Evolutionary conservation across 2,888 invertebrate genomes (phyloP), one percentile per base, ranked within the genome.

Genomic region (Athrips mouffetella): DNA sequence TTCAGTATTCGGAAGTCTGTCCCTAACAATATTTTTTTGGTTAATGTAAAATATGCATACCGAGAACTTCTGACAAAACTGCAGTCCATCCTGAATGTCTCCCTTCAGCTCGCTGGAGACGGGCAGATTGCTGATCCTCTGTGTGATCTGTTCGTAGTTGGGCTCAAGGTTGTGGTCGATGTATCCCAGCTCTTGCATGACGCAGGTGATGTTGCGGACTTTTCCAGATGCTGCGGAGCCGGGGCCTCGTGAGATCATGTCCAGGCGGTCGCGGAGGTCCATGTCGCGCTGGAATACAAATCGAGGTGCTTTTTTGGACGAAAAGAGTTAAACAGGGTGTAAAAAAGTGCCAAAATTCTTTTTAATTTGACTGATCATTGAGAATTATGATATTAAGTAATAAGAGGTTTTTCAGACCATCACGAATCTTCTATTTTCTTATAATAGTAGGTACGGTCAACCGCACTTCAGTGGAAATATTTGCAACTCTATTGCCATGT

Each of bases 121-220:
- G 0, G 92, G 92, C 13, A 92, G 73, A 59, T 90, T 89, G 60
- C 80, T 85, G 65, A 93, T 91, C 45, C 92, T 76, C 59, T 90
- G 89, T 0, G 89, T 87, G 65, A 93, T 93, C 71, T 90, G 91
- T 25, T 87, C 89, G 66, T 89, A 92, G 74, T 92, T 92, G 0
- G 92, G 92, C 62, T 92, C 92, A 60, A 92, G 76, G 67, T 91
- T 91, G 55, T 90, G 70, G 67, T 92, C 92, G 59, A 93, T 84
- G 74, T 92, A 93, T 45, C 92, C 92, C 0, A 93, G 83, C 65
- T 93, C 92, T 65, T 92, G 92, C 92, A 93, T 92, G 29, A 93
- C 91, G 69, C 93, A 93, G 0, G 92, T 92, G 18, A 92, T 90
- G 74, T 93, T 93, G 54, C 86, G 79, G 1, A 90, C 86, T 58